These are phyloP conservation scores for Artibeus lituratus DNA, from an alignment of 2,797 vertebrate genomes.

Conservation along the genomic window DNA sequence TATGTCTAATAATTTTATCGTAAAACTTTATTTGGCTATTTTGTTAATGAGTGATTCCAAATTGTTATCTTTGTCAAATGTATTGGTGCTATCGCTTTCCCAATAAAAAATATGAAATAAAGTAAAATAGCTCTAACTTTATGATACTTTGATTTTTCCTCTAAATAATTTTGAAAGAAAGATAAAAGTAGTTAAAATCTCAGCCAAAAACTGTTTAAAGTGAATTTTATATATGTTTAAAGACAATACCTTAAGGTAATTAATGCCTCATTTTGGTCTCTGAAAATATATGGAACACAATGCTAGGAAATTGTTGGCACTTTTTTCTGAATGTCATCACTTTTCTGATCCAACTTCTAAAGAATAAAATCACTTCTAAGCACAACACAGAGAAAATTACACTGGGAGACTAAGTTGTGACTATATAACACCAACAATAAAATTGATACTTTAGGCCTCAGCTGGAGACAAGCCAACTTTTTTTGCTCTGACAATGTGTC, in stretches of 20 bases:
- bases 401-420: neutral
- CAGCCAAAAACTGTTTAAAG: neutral
- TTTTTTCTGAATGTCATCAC: neutral
- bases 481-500: neutral
- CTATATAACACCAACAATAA: neutral
- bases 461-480: neutral
- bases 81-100: neutral
- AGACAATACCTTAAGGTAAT: neutral
- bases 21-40: neutral
- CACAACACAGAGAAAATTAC: neutral
- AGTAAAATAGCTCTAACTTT: neutral
- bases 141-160: neutral
- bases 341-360: constrained; percentile 23
- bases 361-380: neutral
- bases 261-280: neutral
- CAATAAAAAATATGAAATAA: neutral
- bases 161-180: constrained; percentile 31
- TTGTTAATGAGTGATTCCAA: neutral
- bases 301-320: neutral
- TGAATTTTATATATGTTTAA: neutral
- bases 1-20: neutral
- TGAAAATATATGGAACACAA: neutral
- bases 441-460: neutral
- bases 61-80: neutral
- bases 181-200: neutral